Conservation (phyloP, 2,113 vertebrate species). For the Rhinolophus sinicus region DNA sequence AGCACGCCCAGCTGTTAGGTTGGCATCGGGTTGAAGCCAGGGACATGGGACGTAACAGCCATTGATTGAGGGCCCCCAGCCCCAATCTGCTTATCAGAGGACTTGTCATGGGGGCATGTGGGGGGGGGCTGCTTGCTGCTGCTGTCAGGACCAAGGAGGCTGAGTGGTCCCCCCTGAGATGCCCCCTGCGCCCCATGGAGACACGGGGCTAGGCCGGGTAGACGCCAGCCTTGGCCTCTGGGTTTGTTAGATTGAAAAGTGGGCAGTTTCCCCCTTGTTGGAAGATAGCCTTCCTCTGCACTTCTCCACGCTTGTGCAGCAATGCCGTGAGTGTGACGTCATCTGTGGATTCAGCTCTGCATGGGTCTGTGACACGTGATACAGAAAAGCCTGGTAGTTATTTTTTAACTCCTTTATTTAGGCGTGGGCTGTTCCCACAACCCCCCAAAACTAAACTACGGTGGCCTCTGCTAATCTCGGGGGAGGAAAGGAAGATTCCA, state of each 20-base stretch:
- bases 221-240: rapidly evolving
- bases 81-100: not conserved
- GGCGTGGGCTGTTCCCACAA: too few species aligned
- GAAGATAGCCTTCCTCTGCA: not conserved
- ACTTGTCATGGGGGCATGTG: not conserved
- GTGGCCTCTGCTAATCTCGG: not conserved
- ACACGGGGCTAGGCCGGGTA: not conserved
- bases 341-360: not conserved
- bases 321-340: not conserved
- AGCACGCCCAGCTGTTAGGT: too few species aligned
- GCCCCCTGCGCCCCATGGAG: not conserved
- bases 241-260: not conserved
- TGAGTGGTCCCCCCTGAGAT: not conserved
- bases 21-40: not conserved
- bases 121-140: not conserved
- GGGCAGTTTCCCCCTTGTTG: too few species aligned
- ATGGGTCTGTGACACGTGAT: not conserved
- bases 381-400: not conserved
- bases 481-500: not conserved
- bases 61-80: not conserved
- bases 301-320: rapidly evolving
- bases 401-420: not conserved
- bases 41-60: not conserved
- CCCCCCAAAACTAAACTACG: rapidly evolving
- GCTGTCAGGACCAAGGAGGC: not conserved